A percentile compares a stretch with the other conserved stretches of the same genome.
phyloP scores from a whole-genome alignment of 1,140 invertebrate genomes.

The Eulimnadia texana region DNA sequence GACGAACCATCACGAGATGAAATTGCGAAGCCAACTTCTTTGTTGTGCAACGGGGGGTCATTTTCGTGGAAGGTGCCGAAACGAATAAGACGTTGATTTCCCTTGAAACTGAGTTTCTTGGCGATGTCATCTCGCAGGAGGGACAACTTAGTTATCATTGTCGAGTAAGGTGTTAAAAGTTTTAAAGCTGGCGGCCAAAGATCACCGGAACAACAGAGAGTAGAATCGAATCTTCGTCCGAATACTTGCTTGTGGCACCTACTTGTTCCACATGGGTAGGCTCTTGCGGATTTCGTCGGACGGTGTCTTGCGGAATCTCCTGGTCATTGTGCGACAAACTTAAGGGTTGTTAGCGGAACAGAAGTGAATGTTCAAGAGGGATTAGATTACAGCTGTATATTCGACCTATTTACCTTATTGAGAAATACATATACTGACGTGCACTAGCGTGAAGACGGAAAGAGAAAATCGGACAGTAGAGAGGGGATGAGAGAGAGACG shows the following conservation, averaged over 20 bases:
- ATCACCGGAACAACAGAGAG: not conserved
- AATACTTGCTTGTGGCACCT: not conserved
- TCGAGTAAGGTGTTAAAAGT: conserved; percentile 2
- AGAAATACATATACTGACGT: too few relatives aligned
- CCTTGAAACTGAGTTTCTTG: not conserved
- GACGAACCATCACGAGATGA: not conserved
- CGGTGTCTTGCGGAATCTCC: not conserved
- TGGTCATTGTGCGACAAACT: not conserved
- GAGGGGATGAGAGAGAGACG: too few relatives aligned
- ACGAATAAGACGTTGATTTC: not conserved
- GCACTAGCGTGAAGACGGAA: too few relatives aligned
- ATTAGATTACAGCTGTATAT: too few relatives aligned
- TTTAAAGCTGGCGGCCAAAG: not conserved
- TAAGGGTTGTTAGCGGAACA: too few relatives aligned
- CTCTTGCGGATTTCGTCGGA: not conserved
- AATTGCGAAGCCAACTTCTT: not conserved
- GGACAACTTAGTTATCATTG: not conserved
- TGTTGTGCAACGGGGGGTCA: not conserved
- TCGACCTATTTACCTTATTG: too few relatives aligned
- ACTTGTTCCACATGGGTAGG: not conserved
- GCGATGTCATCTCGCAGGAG: not conserved
- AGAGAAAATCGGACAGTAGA: too few relatives aligned
- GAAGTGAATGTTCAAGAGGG: too few relatives aligned
- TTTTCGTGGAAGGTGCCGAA: conserved; percentile 9
- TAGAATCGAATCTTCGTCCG: not conserved